Percentiles rank a stretch among this genome's conserved stretches.
Conservation (phyloP, 2,113 vertebrate genomes). For the Rhinoptilus africanus region DNA sequence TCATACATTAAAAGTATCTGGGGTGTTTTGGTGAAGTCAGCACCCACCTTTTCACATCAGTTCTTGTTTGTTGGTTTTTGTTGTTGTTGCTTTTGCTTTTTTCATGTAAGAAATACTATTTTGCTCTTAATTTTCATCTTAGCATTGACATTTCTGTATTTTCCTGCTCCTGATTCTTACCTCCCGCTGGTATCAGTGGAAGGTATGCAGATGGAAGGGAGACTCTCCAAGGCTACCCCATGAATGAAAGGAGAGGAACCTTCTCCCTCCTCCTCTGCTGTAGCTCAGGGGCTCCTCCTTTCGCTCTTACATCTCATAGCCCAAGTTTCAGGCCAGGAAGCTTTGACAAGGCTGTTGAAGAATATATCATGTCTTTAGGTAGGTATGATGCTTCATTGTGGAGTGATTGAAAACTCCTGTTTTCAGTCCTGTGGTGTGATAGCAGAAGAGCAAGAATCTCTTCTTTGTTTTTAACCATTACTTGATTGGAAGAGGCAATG, state of each 20-base stretch:
- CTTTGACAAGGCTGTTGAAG: background rate
- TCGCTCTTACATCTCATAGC: background rate
- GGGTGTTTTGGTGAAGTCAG: background rate
- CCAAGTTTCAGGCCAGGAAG: background rate
- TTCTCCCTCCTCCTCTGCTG: background rate
- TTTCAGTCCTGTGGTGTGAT: background rate
- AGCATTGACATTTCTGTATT: background rate
- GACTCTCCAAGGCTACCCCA: background rate
- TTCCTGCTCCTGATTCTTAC: background rate
- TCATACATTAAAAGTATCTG: background rate
- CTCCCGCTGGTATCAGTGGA: background rate
- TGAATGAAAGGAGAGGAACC: background rate
- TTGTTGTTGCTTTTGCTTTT: accelerated
- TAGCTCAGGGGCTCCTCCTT: background rate
- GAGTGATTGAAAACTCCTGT: too few species aligned
- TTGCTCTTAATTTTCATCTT: background rate
- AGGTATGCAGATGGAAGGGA: background rate
- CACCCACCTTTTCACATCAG: background rate
- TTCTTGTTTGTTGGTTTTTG: background rate
- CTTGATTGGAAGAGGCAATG: background rate
- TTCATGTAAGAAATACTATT: background rate
- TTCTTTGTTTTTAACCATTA: background rate
- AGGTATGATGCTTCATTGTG: background rate
- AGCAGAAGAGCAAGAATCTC: background rate
- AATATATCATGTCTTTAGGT: background rate